phyloP scores from a whole-genome alignment of 2,113 vertebrate genomes.

The Accipiter cooperii region DNA sequence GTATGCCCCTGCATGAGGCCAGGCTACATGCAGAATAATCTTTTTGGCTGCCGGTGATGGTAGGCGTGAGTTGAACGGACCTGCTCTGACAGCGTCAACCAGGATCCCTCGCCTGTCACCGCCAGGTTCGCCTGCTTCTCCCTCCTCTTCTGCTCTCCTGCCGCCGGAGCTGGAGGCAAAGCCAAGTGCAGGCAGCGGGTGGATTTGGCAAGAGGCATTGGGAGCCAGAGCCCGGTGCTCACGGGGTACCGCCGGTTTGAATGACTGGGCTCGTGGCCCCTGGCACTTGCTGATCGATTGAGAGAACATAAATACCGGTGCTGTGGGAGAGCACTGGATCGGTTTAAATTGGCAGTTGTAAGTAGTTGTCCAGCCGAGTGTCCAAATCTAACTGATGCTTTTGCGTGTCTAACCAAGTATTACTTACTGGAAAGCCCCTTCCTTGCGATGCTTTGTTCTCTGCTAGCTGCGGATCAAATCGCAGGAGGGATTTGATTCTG shows the following conservation, averaged over 20 bases:
- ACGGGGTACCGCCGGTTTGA: rapidly evolving
- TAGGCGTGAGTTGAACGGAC: rapidly evolving
- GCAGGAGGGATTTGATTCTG: not conserved
- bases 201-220: not conserved
- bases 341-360: not conserved
- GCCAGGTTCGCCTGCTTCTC: rapidly evolving
- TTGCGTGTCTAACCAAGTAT: not conserved
- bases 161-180: not conserved
- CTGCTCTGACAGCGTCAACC: rapidly evolving
- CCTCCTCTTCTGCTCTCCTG: not conserved
- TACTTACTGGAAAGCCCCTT: not conserved
- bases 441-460: not conserved
- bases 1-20: rapidly evolving
- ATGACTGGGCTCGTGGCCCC: not conserved
- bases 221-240: not conserved
- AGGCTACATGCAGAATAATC: rapidly evolving
- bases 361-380: not conserved
- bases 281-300: rapidly evolving
- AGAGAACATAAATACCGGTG: not conserved
- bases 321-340: not conserved
- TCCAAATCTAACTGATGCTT: not conserved
- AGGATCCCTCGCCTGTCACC: rapidly evolving
- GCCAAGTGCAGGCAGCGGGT: not conserved
- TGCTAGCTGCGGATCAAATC: not conserved
- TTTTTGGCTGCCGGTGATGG: rapidly evolving